Percentiles rank a stretch among this genome's conserved stretches.
These are phyloP conservation scores for Mustela lutreola DNA, from an alignment of 2,113 vertebrate species.

Conservation along the genomic window DNA sequence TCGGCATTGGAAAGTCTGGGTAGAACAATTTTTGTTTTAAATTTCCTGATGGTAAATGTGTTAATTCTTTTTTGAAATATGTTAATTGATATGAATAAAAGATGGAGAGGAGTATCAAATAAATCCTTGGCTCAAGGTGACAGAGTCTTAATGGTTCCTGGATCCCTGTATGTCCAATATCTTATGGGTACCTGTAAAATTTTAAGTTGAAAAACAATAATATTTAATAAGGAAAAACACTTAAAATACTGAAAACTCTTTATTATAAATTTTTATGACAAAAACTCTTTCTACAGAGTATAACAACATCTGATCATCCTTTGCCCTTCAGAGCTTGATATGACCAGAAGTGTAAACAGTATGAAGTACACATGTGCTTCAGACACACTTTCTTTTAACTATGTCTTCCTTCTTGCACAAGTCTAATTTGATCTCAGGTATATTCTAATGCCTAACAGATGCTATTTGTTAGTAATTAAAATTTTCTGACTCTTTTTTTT, in stretches of 20 bases:
- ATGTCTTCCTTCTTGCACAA: slow-evolving; percentile 28
- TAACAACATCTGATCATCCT: not conserved
- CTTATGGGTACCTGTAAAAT: slow-evolving; percentile 80
- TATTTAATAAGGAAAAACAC: slow-evolving; percentile 53
- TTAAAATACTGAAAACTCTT: not conserved
- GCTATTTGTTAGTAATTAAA: slow-evolving; percentile 9
- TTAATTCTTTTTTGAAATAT: slow-evolving; percentile 52
- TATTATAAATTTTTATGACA: slow-evolving; percentile 11
- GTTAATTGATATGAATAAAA: slow-evolving; percentile 48
- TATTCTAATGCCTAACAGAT: not conserved
- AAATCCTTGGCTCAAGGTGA: slow-evolving; percentile 72
- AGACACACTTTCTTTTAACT: not conserved
- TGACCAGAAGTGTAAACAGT: not conserved
- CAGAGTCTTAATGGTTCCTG: slow-evolving; percentile 48
- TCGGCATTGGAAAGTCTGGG: slow-evolving; percentile 92
- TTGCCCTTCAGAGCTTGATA: not conserved
- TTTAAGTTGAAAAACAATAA: slow-evolving; percentile 60
- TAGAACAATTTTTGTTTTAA: not conserved
- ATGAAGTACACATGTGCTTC: not conserved
- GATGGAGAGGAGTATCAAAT: slow-evolving; percentile 57
- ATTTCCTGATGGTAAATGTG: slow-evolving; percentile 5
- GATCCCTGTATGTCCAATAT: slow-evolving; percentile 45
- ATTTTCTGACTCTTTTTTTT: not conserved
- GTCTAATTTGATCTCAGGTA: not conserved
- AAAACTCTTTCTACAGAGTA: not conserved